Evolutionary conservation across 2,797 vertebrate genomes (phyloP), one percentile per base, ranked within the genome.

Genomic region (Thamnophis elegans): DNA sequence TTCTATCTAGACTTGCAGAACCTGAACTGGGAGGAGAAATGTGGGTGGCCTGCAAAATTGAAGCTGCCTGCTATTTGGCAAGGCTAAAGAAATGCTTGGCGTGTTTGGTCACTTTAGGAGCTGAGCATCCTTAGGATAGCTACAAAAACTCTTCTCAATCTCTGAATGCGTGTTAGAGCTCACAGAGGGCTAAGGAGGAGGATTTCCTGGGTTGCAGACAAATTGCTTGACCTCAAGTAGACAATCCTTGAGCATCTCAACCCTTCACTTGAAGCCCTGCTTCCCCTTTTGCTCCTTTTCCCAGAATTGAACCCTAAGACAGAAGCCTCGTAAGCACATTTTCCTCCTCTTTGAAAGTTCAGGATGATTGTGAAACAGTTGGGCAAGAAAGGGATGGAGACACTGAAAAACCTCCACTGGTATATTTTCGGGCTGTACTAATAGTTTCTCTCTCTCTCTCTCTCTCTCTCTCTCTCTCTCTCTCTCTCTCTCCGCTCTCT

Each of bases 261-360:
- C 42, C 78, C 20, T 25, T 47, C 25, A 82, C 78, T 22, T 60
- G 7, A 0, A 36, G 25, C 14, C 0, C 86, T 85, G 13, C 88
- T 95, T 96, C 95, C 90, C 93, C 93, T 95, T 95, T 93, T 56
- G 55, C 6, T 10, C 94, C 82, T 53, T 95, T 95, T 86, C 55
- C 85, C 0, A 0, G 0, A 1, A n/a, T 0, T 10, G 62, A 54
- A 2, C 42, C 36, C 12, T 22, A 0, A 9, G 0, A 0, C 68
- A 87, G 82, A 0, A 0, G 56, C 90, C 65, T 0, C 42, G 94
- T 95, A 94, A 96, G 95, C 96, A 95, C 36, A 14, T 95, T 95
- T 94, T 94, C 36, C 36, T 92, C 93, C 91, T 89, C 91, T 89
- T 92, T 16, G 95, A 91, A 94, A 93, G 95, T 0, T 0, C 0